Evolutionary conservation across 2,113 vertebrate genomes (phyloP), one percentile per base, ranked within the genome.

Genomic region (Lates calcarifer): DNA sequence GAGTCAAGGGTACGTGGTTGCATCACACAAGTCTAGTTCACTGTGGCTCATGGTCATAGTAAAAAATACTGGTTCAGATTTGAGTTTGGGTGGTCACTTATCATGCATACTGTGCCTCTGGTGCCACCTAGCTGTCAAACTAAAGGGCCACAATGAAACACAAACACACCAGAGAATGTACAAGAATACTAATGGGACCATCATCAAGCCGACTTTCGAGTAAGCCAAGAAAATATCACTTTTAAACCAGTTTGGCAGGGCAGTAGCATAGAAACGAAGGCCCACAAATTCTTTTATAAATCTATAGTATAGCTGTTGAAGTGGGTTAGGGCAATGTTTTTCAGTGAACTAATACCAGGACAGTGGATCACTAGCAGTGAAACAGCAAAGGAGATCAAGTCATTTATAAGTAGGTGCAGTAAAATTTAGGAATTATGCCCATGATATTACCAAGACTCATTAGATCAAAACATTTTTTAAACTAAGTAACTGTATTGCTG

Each of bases 41-140:
- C 33, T 17, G 60, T 57, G 33, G 26, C 65, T 82, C 28, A 0
- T 4, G 17, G 22, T 77, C 41, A 45, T 62, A 18, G 67, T 65
- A n/a, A n/a, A 62, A 83, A 94, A 92, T 82, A 90, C 87, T 77
- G 87, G 62, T 45, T 41, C 49, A 60, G 67, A 78, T 43, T 75
- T 31, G 24, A 77, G 35, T 74, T 71, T 67, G 45, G 74, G 56
- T 49, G 49, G 61, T 62, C 51, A 26, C 26, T 49, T 28, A 10
- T 28, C 9, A 60, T 28, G 51, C 41, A 22, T 11, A 7, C 4
- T 60, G 58, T 17, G 71, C 47, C 53, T 78, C 26, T 74, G 61
- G 49, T 5, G 60, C 85, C 91, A 85, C 83, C 85, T 87, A 88
- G 82, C 37, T 22, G 67, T 78, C 70, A 75, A 53, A 67, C 53